Evolutionary conservation across 2,113 vertebrate genomes (phyloP).

Genomic region (Ictalurus furcatus): DNA sequence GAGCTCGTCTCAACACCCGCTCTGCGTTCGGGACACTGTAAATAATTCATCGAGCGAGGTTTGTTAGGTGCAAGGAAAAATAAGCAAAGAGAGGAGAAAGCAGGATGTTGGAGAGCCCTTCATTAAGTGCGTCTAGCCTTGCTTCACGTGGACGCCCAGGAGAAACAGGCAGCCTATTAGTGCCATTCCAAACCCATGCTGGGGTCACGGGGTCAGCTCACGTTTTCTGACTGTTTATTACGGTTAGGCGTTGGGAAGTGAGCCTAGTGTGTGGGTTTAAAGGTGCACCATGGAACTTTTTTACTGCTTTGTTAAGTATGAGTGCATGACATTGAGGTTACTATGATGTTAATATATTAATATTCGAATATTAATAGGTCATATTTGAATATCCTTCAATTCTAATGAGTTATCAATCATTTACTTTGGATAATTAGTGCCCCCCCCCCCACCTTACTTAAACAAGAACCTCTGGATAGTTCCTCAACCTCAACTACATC

Average conservation of each 20-base stretch:
- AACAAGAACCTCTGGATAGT: neutral
- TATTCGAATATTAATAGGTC: neutral
- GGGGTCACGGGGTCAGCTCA: conserved; percentile 57
- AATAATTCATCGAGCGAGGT: conserved; percentile 59
- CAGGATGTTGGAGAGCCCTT: conserved; percentile 58
- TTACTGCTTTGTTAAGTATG: neutral
- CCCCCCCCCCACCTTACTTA: neutral
- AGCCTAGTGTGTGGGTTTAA: conserved; percentile 61
- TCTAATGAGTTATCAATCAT: neutral
- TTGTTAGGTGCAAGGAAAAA: neutral
- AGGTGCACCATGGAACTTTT: conserved; percentile 59
- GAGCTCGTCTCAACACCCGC: conserved; percentile 36
- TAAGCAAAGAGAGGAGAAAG: conserved; percentile 41
- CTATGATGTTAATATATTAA: neutral
- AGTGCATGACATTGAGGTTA: no score
- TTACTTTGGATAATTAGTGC: neutral
- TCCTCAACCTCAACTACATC: neutral
- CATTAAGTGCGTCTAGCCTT: conserved; percentile 54
- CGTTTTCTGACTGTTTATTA: conserved; percentile 66
- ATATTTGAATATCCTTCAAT: neutral
- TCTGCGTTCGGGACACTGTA: conserved; percentile 57
- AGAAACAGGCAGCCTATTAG: conserved; percentile 67
- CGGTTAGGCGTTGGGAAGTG: conserved; percentile 51
- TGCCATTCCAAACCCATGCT: conserved; percentile 59
- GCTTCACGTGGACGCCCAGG: conserved; percentile 59